Percentiles rank a stretch among this genome's conserved stretches.
phyloP scores from a whole-genome alignment of 2,888 invertebrate species.

The Melanophora roralis region DNA sequence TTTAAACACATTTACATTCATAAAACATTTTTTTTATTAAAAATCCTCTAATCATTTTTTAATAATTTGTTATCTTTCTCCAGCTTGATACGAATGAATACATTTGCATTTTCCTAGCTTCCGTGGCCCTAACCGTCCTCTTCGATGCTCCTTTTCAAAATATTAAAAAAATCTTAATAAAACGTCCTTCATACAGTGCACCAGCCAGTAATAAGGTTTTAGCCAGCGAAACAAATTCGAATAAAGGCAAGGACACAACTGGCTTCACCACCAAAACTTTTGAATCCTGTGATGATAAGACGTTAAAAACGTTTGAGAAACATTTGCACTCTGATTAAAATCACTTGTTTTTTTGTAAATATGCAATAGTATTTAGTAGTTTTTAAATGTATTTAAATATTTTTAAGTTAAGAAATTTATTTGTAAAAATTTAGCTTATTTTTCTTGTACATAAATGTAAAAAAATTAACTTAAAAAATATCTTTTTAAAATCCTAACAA shows the following conservation, averaged over 20 bases:
- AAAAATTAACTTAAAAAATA: not conserved
- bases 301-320: slow-evolving; percentile 28
- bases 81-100: slow-evolving; percentile 82
- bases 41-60: too few species aligned
- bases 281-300: slow-evolving; percentile 33
- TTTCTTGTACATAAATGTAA: slow-evolving; percentile 33
- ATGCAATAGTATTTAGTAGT: slow-evolving; percentile 49
- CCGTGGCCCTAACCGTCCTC: slow-evolving; percentile 80
- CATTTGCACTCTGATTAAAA: slow-evolving; percentile 70
- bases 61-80: slow-evolving; percentile 64
- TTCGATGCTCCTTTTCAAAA: slow-evolving; percentile 85
- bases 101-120: slow-evolving; percentile 79
- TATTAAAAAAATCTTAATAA: slow-evolving; percentile 79
- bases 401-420: slow-evolving; percentile 24
- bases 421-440: slow-evolving; percentile 12
- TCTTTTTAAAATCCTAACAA: too few species aligned
- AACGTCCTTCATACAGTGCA: slow-evolving; percentile 60
- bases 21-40: too few species aligned
- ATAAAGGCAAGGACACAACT: not conserved
- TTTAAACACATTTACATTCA: too few species aligned
- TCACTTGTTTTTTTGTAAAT: slow-evolving; percentile 33
- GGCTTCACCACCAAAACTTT: not conserved
- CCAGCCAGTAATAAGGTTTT: slow-evolving; percentile 35
- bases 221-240: not conserved
- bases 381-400: slow-evolving; percentile 50